Evolutionary conservation across 2,888 invertebrate species (phyloP).

Genomic region (Cheiracanthium punctorium): DNA sequence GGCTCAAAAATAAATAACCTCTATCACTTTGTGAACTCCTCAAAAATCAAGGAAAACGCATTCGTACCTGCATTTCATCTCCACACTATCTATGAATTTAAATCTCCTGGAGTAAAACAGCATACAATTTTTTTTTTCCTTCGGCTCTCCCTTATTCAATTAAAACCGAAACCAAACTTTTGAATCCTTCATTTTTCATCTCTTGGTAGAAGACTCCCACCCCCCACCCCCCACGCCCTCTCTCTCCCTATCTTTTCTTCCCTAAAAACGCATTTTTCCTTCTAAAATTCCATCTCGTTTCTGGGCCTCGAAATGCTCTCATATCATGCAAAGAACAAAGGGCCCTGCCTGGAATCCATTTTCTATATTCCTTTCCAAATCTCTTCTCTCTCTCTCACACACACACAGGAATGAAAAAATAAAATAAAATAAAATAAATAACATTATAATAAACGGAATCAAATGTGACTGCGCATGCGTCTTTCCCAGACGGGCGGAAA

Average conservation of each 20-base stretch:
- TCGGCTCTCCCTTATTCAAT: background rate
- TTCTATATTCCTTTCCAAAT: background rate
- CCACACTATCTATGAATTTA: background rate
- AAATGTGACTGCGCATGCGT: constrained; percentile 57
- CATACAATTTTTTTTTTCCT: background rate
- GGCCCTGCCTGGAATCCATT: background rate
- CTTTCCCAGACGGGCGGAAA: constrained; percentile 17
- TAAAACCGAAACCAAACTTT: constrained; percentile 6
- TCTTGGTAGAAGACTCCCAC: no score
- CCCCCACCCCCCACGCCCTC: background rate
- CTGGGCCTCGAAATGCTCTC: background rate
- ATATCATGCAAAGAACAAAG: background rate
- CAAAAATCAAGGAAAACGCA: no score
- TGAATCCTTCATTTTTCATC: background rate
- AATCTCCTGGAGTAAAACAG: background rate
- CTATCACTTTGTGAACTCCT: no score
- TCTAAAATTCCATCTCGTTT: background rate
- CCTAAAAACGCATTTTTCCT: background rate
- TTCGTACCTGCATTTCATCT: background rate
- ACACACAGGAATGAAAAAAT: background rate
- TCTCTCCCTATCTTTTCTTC: background rate
- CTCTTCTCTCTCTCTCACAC: background rate
- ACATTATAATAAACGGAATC: constrained; percentile 59
- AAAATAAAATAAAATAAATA: constrained; percentile 17
- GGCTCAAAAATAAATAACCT: no score